phyloP scores from a whole-genome alignment of 2,888 invertebrate species.

The Acanthosepion esculentum region DNA sequence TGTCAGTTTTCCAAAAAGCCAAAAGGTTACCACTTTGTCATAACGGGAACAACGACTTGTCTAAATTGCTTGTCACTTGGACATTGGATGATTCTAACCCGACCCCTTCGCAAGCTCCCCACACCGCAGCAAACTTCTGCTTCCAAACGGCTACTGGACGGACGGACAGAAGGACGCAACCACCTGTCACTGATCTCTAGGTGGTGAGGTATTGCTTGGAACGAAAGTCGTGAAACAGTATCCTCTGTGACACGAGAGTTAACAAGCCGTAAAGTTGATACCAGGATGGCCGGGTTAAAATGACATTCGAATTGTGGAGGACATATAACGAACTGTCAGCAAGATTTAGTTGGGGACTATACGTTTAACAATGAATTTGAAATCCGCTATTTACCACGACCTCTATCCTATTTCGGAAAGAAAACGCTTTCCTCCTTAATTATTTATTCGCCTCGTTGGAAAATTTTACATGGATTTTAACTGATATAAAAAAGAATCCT shows the following conservation, averaged over 20 bases:
- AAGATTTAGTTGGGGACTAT: background rate
- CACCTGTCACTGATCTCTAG: background rate
- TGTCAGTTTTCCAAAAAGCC: constrained; percentile 4
- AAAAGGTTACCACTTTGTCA: constrained; percentile 11
- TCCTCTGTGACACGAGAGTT: background rate
- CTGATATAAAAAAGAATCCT: no score
- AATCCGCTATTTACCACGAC: background rate
- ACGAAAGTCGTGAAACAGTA: background rate
- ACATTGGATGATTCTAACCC: background rate
- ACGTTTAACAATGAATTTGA: background rate
- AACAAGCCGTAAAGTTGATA: background rate
- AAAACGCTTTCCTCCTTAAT: background rate
- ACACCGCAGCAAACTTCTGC: background rate
- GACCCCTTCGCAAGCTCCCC: background rate
- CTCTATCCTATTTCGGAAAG: background rate
- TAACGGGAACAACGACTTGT: background rate
- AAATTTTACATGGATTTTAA: no score
- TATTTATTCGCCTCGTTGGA: no score
- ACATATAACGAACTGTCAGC: background rate
- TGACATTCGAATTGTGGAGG: background rate
- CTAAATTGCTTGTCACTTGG: constrained; percentile 16
- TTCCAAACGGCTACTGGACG: background rate
- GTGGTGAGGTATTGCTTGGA: background rate
- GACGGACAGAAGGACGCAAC: background rate
- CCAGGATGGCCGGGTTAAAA: background rate